These are phyloP conservation scores for Salpingus planirostris DNA, from an alignment of 2,888 invertebrate genomes.

Conservation along the genomic window DNA sequence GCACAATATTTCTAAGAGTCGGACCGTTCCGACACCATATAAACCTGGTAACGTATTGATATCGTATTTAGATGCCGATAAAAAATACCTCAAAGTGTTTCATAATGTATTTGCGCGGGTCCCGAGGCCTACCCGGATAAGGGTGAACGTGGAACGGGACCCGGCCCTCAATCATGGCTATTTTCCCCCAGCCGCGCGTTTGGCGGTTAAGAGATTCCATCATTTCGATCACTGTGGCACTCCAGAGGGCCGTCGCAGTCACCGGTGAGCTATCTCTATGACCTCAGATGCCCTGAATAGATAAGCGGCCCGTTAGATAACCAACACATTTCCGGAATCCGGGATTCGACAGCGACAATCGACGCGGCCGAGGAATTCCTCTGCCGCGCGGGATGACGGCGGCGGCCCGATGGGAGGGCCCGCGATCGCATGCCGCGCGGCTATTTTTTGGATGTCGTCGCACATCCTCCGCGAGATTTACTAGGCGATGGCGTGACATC, in stretches of 20 bases:
- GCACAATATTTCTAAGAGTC: constrained; percentile 22
- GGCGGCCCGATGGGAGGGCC: not conserved
- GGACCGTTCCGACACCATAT: constrained; percentile 18
- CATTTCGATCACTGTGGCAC: constrained; percentile 44
- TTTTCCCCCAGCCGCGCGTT: constrained; percentile 43
- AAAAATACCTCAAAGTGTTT: constrained; percentile 43
- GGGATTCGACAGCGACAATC: no score
- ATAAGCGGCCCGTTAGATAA: constrained; percentile 25
- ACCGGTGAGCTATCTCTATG: constrained; percentile 39
- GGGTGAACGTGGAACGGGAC: constrained; percentile 18
- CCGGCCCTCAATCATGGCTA: constrained; percentile 43
- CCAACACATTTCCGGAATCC: constrained; percentile 12
- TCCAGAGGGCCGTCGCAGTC: constrained; percentile 42
- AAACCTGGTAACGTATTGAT: constrained; percentile 37
- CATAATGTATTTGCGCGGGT: constrained; percentile 37
- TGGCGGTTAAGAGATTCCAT: constrained; percentile 45
- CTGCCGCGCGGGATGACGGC: not conserved
- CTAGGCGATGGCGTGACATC: constrained; percentile 41
- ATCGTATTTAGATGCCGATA: constrained; percentile 43
- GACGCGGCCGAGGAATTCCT: no score
- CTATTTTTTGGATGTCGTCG: constrained; percentile 35
- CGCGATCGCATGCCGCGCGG: constrained; percentile 35
- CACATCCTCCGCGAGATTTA: constrained; percentile 39
- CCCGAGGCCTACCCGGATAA: constrained; percentile 19
- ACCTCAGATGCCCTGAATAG: constrained; percentile 33